Evolutionary conservation across 2,888 invertebrate genomes (phyloP), one percentile per base, ranked within the genome.

Genomic region (Achlya flavicornis): DNA sequence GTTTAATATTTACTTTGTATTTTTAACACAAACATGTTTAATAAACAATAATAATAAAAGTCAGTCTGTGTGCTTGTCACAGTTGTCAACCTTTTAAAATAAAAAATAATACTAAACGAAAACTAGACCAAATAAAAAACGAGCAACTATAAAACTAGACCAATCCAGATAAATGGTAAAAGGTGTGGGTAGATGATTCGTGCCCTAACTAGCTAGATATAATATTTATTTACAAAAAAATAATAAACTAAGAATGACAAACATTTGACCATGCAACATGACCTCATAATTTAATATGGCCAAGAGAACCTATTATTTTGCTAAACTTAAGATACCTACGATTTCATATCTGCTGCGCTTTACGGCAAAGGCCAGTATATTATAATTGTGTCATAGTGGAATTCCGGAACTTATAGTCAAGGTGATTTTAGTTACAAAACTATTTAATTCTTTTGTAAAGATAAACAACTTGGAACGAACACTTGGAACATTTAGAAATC

Each of bases 181-280:
- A 8, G 7, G 10, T 10, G 38, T 38, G 3, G 10, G 10, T 10
- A 10, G 8, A 10, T n/a, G 10, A 38, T 10, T 0, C 10, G 38
- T 7, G 10, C 38, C 35, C 38, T 38, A 0, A 38, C 38, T 38
- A 26, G 2, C 26, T 26, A 26, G 26, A 26, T 2, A 26, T 26
- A 26, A 26, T 26, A 26, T 26, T n/a, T 46, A n/a, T 19, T 10
- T 8, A 53, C 53, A 53, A 19, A 53, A n/a, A 53, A 53, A 53
- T 14, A 5, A 19, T 10, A 53, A 53, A 53, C 10, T 10, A 53
- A n/a, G 10, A 53, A 14, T 53, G 7, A 53, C 53, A 19, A 19
- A 53, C 19, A 53, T 53, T 53, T 19, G 53, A 19, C 53, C 53
- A 53, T 53, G 53, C 19, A 53, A 19, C 53, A 19, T 53, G 53